Conservation (phyloP, 2,113 vertebrate species). For the Spea multiplicata region DNA sequence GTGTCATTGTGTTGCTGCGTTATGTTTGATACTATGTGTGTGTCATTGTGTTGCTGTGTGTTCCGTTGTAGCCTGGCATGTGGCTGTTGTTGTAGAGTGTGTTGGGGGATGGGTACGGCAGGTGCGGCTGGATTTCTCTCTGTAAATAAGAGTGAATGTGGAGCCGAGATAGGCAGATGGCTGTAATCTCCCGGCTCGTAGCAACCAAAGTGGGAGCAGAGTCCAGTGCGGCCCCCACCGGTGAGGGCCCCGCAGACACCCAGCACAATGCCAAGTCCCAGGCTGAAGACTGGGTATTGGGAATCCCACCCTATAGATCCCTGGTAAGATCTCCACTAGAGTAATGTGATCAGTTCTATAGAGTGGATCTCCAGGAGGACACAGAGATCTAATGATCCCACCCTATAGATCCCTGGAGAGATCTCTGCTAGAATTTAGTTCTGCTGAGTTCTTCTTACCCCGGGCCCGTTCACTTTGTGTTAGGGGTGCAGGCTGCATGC, state of each 20-base stretch:
- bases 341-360: not conserved
- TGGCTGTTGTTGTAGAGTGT: not conserved
- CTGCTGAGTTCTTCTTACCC: too few species aligned
- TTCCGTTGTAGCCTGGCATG: too few species aligned
- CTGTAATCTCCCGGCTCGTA: slow-evolving; percentile 25
- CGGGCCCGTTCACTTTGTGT: too few species aligned
- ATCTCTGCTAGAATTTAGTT: too few species aligned
- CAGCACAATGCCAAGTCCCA: not conserved
- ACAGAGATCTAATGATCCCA: not conserved
- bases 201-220: not conserved
- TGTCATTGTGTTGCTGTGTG: too few species aligned
- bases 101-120: slow-evolving; percentile 2
- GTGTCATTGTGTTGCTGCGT: too few species aligned
- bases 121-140: slow-evolving; percentile 7
- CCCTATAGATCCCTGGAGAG: not conserved
- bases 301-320: not conserved
- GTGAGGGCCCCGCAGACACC: not conserved
- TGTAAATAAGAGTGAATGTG: slow-evolving; percentile 13
- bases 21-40: too few species aligned
- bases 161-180: slow-evolving; percentile 30
- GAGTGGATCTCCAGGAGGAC: not conserved
- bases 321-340: not conserved
- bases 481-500: too few species aligned
- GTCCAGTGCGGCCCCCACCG: not conserved
- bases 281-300: too few species aligned